These are phyloP conservation scores for Chelonia mydas DNA, from an alignment of 2,797 vertebrate genomes.

Conservation along the genomic window DNA sequence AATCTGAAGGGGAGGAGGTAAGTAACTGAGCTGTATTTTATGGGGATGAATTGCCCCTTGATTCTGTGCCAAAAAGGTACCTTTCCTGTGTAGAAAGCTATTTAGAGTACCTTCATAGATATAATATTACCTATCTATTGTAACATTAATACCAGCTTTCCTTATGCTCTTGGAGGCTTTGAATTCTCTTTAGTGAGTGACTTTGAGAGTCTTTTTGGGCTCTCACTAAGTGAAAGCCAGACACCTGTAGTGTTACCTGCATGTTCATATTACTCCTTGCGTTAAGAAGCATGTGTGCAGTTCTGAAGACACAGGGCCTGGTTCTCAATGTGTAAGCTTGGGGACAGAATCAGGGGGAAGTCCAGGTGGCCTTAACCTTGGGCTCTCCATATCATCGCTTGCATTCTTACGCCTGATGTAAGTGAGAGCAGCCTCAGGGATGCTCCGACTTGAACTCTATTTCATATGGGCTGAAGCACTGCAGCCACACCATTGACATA, in stretches of 20 bases:
- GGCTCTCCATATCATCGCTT: neutral
- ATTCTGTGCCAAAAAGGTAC: slow-evolving; percentile 12
- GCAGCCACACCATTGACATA: fast-evolving
- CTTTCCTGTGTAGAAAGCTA: neutral
- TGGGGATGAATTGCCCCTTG: neutral
- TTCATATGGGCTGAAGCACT: neutral
- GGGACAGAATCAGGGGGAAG: neutral
- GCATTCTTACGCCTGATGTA: neutral
- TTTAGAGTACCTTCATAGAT: neutral
- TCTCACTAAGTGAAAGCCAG: neutral
- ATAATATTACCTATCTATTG: neutral
- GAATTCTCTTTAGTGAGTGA: neutral
- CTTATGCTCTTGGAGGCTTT: neutral
- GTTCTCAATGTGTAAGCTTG: neutral
- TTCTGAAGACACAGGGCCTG: neutral
- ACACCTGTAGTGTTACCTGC: neutral
- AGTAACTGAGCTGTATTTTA: neutral
- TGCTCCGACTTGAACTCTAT: neutral
- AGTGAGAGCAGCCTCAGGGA: neutral
- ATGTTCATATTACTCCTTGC: fast-evolving
- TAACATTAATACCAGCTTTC: neutral
- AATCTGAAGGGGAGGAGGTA: neutral
- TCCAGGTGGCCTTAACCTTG: neutral
- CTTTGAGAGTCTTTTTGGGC: neutral
- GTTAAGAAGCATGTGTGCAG: fast-evolving